Evolutionary conservation across 2,888 invertebrate species (phyloP), one percentile per base, ranked within the genome.

Genomic region (Amblyjoppa fuscipennis): DNA sequence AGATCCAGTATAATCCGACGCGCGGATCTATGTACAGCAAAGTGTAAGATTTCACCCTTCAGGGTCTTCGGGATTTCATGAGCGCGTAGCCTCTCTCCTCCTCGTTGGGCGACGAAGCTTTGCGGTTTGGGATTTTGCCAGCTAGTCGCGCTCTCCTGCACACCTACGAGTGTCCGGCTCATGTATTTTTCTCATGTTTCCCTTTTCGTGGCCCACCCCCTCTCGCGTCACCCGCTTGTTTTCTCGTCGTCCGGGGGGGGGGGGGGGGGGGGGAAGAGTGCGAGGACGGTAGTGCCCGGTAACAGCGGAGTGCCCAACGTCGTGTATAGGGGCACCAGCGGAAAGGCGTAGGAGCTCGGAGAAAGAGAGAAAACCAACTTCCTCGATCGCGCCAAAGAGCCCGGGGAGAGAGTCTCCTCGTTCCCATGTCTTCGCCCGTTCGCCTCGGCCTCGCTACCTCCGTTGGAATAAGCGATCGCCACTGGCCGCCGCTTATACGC

Each of bases 361-460:
- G 73, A 81, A 64, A 59, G 82, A 83, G 73, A 83, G 69, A 80
- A 77, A 85, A 81, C 61, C 20, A 87, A 91, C 91, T 91, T 91
- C 90, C 91, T 91, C 87, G 87, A 90, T 85, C 87, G 90, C 90
- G 89, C 75, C 25, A 45, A 78, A 53, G 71, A 6, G 20, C 38
- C 51, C 59, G 31, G 2, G 45, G 51, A 71, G 34, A 59, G 59
- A 68, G 45, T 49, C 61, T 76, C 87, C 91, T 53, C 78, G 92
- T 94, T 94, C 94, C 94, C 94, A 94, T 94, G 92, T 91, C 89
- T 78, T 75, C 61, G 68, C 41, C 56, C 76, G 70, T 41, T 66
- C 66, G 66, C 64, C 71, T 76, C 59, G 61, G 85, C 87, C 88
- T 81, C 89, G 87, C 69, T 70, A 53, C 77, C 68, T 53, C 64